A percentile compares a stretch with the other conserved stretches of the same genome.
phyloP scores from a whole-genome alignment of 2,797 vertebrate species.

The Kryptopterus vitreolus region DNA sequence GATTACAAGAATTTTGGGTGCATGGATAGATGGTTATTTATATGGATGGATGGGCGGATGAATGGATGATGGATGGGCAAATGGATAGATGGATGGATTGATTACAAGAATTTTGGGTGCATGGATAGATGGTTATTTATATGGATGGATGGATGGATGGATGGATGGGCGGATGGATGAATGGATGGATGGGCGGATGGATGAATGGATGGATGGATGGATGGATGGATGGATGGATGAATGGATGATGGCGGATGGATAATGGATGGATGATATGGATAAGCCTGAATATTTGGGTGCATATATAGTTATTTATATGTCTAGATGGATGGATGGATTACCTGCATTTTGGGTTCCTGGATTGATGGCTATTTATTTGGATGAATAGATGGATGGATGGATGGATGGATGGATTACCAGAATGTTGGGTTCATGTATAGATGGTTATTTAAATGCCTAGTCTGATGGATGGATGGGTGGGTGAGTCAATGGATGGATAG shows the following conservation, averaged over 20 bases:
- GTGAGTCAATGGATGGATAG: neutral
- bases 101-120: neutral
- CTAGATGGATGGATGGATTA: neutral
- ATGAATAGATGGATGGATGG: neutral
- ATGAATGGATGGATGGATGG: neutral
- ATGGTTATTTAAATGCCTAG: neutral
- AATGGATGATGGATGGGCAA: neutral
- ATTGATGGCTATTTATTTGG: no score
- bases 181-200: neutral
- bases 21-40: no score
- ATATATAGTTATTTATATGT: neutral
- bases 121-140: neutral
- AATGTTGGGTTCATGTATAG: neutral
- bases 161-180: neutral
- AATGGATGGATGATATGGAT: neutral
- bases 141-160: neutral
- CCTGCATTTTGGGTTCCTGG: no score
- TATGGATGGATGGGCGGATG: neutral
- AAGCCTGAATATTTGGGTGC: no score
- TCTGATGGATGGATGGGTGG: conserved; percentile 47
- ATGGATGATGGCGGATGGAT: no score
- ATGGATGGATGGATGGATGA: neutral
- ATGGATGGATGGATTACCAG: neutral
- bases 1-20: neutral
- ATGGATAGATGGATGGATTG: neutral